phyloP scores from a whole-genome alignment of 2,888 invertebrate genomes.

The Lasioglossum marginatum region DNA sequence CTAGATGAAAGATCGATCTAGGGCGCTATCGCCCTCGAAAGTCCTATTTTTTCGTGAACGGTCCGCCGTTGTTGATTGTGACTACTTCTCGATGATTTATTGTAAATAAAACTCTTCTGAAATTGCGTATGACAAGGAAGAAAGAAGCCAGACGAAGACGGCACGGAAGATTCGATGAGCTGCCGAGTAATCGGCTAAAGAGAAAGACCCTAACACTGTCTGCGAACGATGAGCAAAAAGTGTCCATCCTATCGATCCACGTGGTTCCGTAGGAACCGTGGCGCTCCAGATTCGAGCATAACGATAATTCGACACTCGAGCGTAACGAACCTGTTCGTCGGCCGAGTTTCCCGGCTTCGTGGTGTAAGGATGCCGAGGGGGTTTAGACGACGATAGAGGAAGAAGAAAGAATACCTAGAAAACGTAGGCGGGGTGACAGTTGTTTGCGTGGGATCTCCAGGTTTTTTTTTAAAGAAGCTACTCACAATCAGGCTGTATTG shows the following conservation, averaged over 20 bases:
- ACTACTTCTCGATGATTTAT: neutral
- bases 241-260: conserved; percentile 58
- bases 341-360: conserved; percentile 31
- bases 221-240: conserved; percentile 41
- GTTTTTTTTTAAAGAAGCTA: conserved; percentile 67
- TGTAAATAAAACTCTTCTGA: neutral
- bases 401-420: neutral
- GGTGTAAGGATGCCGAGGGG: conserved; percentile 34
- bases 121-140: neutral
- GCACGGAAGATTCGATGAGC: neutral
- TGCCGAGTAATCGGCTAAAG: neutral
- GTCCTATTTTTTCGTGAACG: no score
- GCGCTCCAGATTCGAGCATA: conserved; percentile 67
- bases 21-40: no score
- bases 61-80: neutral
- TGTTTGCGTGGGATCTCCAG: conserved; percentile 63
- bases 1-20: no score
- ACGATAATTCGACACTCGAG: conserved; percentile 71
- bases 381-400: conserved; percentile 1
- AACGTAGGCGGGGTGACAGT: conserved; percentile 31
- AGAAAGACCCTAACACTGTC: neutral
- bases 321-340: conserved; percentile 66
- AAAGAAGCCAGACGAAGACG: neutral
- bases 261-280: conserved; percentile 36
- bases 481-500: conserved; percentile 71